Evolutionary conservation across 2,888 invertebrate genomes (phyloP).

Genomic region (Glaucopsyche alexis): DNA sequence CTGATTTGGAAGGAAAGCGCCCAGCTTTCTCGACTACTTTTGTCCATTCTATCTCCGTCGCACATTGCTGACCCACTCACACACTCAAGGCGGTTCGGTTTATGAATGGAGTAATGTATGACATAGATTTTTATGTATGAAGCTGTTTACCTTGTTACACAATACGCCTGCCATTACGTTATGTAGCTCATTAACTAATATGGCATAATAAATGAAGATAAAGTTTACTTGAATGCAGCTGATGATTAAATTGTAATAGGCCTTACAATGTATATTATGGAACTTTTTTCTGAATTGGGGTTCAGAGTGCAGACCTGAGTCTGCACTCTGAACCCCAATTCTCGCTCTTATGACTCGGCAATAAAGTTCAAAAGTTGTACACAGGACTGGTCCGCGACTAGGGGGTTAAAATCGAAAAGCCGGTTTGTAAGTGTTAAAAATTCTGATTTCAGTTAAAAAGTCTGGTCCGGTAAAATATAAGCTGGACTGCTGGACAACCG

Average conservation of each 20-base stretch:
- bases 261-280: not conserved
- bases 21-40: not conserved
- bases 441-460: too few relatives aligned
- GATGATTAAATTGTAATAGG: not conserved
- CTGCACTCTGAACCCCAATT: too few relatives aligned
- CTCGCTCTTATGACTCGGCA: too few relatives aligned
- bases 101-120: slow-evolving; percentile 29
- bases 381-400: too few relatives aligned
- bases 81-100: slow-evolving; percentile 31
- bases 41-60: not conserved
- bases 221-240: slow-evolving; percentile 1
- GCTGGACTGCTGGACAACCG: too few relatives aligned
- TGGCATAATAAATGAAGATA: not conserved
- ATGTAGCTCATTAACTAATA: slow-evolving; percentile 16
- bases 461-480: too few relatives aligned
- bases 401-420: too few relatives aligned
- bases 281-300: too few relatives aligned
- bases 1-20: not conserved
- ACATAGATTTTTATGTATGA: slow-evolving; percentile 24
- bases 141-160: slow-evolving; percentile 25
- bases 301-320: too few relatives aligned
- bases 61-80: not conserved
- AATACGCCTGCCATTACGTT: not conserved
- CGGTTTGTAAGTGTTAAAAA: too few relatives aligned
- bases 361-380: too few relatives aligned